phyloP scores from a whole-genome alignment of 2,113 vertebrate species.

The Mobula birostris region DNA sequence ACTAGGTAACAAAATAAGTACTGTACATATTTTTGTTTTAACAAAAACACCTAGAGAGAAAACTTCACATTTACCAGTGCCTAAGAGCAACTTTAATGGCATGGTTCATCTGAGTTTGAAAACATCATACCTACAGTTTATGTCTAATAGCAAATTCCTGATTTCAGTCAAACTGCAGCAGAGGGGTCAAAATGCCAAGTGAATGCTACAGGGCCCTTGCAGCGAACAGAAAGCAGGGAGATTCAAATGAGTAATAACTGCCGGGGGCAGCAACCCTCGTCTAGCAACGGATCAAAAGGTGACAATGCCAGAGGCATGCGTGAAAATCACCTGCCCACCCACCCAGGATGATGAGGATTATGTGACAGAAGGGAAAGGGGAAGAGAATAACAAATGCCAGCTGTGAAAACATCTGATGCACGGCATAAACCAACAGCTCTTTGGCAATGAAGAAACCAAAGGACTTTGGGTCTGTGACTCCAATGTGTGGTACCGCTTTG shows the following conservation, averaged over 20 bases:
- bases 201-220: not conserved
- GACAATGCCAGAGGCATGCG: not conserved
- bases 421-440: not conserved
- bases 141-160: not conserved
- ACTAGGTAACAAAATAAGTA: not conserved
- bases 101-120: not conserved
- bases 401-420: conserved; percentile 22
- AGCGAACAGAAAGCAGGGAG: not conserved
- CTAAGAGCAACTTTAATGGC: not conserved
- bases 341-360: not conserved
- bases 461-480: not conserved
- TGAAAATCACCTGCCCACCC: conserved; percentile 18
- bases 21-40: not conserved
- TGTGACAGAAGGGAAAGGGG: not conserved
- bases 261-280: not conserved
- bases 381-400: not conserved
- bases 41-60: not conserved
- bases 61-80: not conserved
- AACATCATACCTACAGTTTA: not conserved
- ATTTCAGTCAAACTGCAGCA: not conserved
- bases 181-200: not conserved
- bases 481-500: not conserved
- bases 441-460: not conserved
- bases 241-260: not conserved
- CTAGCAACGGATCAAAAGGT: not conserved